Evolutionary conservation across 2,888 invertebrate genomes (phyloP).

Genomic region (Pseudococcus longispinus): DNA sequence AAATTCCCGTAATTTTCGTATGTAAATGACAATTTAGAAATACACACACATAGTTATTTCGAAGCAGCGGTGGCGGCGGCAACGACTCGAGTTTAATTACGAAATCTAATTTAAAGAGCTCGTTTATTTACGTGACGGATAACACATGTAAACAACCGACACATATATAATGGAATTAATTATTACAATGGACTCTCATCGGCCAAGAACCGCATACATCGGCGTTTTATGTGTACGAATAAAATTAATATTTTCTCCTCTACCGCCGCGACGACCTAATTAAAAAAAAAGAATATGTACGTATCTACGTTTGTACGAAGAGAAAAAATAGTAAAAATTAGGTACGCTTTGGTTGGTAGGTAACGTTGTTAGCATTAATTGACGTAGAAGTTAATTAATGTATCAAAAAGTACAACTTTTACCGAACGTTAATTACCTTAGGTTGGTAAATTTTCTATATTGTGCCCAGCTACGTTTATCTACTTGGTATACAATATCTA

Average conservation of each 20-base stretch:
- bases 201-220: conserved; percentile 30
- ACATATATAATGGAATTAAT: conserved; percentile 52
- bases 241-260: conserved; percentile 40
- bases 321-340: conserved; percentile 46
- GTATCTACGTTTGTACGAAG: not conserved
- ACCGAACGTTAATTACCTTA: conserved; percentile 32
- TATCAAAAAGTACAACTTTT: conserved; percentile 47
- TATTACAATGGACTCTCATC: conserved; percentile 51
- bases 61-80: not conserved
- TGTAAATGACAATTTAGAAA: conserved; percentile 29
- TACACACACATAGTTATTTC: not conserved
- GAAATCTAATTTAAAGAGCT: conserved; percentile 50
- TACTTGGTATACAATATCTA: not conserved
- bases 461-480: not conserved
- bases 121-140: conserved; percentile 51
- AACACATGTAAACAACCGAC: conserved; percentile 50
- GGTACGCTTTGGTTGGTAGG: conserved; percentile 49
- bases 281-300: conserved; percentile 25
- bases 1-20: not conserved
- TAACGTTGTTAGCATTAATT: conserved; percentile 35
- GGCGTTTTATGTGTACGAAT: conserved; percentile 37
- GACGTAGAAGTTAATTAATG: conserved; percentile 49
- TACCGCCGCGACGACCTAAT: conserved; percentile 47
- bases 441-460: conserved; percentile 1
- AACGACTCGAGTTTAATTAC: conserved; percentile 40